These are phyloP conservation scores for Strigamia transsilvanica DNA, from an alignment of 2,888 invertebrate species.

Conservation along the genomic window DNA sequence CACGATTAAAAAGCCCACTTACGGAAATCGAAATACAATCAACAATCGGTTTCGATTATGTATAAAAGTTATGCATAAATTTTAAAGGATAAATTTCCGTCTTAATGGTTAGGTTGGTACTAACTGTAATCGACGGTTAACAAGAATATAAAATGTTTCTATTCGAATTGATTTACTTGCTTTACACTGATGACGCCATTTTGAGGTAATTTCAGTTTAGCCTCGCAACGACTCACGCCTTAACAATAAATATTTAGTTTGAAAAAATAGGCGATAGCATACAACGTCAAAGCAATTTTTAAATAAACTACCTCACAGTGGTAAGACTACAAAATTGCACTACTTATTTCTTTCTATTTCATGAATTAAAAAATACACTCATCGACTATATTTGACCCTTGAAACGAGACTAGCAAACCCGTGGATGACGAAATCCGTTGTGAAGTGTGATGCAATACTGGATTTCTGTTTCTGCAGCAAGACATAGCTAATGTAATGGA, in stretches of 20 bases:
- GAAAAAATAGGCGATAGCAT: neutral
- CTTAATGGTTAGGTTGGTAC: neutral
- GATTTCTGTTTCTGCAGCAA: neutral
- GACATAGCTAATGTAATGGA: neutral
- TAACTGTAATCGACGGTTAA: neutral
- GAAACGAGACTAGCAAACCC: neutral
- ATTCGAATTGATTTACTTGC: neutral
- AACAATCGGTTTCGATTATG: neutral
- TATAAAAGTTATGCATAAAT: neutral
- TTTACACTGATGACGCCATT: conserved; percentile 16
- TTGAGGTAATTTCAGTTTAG: neutral
- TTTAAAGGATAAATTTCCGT: neutral
- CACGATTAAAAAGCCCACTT: neutral
- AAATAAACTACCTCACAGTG: too few species aligned
- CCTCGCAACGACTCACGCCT: neutral
- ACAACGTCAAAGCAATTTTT: too few species aligned
- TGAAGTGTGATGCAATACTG: neutral
- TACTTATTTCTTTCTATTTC: too few species aligned
- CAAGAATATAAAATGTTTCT: neutral
- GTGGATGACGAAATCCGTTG: neutral
- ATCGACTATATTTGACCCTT: neutral
- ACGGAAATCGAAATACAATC: neutral
- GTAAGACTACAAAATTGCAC: too few species aligned
- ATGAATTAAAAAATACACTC: neutral
- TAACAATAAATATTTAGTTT: neutral